Conservation (phyloP, 1,140 invertebrate species). For the Drosophila melanica region DNA sequence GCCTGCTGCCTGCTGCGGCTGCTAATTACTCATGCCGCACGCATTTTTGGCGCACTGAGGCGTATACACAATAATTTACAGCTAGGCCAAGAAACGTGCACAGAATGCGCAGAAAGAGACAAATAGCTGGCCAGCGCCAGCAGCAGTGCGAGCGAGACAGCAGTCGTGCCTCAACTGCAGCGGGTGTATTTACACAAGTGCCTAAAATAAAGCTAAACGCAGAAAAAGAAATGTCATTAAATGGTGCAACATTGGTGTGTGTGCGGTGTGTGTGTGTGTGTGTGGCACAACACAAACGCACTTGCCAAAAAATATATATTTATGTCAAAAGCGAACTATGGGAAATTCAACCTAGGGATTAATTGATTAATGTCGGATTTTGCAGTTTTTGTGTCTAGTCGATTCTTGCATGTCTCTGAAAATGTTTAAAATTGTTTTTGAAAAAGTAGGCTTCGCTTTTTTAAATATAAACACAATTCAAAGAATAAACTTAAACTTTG, state of each 20-base stretch:
- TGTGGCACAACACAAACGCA: constrained; percentile 11
- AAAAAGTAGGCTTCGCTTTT: no score
- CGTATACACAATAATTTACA: constrained; percentile 82
- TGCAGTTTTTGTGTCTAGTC: no score
- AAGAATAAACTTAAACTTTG: no score
- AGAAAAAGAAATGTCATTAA: constrained; percentile 27
- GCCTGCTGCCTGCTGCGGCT: constrained; percentile 28
- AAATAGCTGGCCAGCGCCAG: neutral
- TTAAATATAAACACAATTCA: no score
- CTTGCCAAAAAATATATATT: constrained; percentile 16
- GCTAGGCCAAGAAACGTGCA: constrained; percentile 61
- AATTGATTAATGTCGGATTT: no score
- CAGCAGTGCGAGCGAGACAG: constrained; percentile 14
- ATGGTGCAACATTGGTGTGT: neutral
- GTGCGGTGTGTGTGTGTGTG: constrained; percentile 1
- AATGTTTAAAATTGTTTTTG: no score
- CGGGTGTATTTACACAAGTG: constrained; percentile 25
- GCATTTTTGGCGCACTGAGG: constrained; percentile 77
- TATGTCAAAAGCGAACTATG: no score
- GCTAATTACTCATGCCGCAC: constrained; percentile 80
- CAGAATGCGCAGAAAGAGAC: constrained; percentile 56
- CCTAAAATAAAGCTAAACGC: constrained; percentile 26
- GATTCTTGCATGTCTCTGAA: no score
- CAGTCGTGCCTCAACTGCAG: constrained; percentile 33
- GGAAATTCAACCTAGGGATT: no score